Percentiles rank a stretch among this genome's conserved stretches.
phyloP scores from a whole-genome alignment of 2,797 vertebrate species.

The Ctenochaetus hawaiiensis region DNA sequence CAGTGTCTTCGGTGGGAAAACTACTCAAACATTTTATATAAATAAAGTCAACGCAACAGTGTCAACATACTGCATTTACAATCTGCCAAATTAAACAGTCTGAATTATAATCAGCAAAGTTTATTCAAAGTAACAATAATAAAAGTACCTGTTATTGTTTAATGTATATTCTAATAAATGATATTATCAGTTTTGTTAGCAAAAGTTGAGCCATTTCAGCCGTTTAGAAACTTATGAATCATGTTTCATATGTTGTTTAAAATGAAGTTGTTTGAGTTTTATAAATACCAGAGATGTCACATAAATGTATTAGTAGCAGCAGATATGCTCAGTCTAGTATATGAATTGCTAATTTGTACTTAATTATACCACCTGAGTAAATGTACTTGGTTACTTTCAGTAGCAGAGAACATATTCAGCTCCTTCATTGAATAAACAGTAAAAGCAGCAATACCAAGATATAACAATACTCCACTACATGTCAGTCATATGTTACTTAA shows the following conservation, averaged over 20 bases:
- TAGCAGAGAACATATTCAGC: background rate
- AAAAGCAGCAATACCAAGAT: background rate
- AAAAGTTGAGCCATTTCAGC: background rate
- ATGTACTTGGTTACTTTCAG: background rate
- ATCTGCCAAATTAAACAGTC: background rate
- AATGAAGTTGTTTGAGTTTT: background rate
- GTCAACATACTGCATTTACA: constrained; percentile 1
- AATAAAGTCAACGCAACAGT: background rate
- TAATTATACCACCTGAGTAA: background rate
- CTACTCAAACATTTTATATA: no score
- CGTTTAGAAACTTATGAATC: no score
- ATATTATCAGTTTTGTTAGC: background rate
- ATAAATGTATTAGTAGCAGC: no score
- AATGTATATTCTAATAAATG: background rate
- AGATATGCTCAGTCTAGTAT: no score
- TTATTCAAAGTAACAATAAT: background rate
- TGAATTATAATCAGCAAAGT: background rate
- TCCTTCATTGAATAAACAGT: background rate
- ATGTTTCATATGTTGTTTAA: background rate
- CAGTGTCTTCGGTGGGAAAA: background rate
- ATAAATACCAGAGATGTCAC: background rate
- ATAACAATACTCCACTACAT: no score
- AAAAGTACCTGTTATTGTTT: background rate
- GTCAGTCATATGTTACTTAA: background rate
- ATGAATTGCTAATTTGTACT: background rate